Conservation (phyloP, 2,888 invertebrate species). For the Drosophila merina region DNA sequence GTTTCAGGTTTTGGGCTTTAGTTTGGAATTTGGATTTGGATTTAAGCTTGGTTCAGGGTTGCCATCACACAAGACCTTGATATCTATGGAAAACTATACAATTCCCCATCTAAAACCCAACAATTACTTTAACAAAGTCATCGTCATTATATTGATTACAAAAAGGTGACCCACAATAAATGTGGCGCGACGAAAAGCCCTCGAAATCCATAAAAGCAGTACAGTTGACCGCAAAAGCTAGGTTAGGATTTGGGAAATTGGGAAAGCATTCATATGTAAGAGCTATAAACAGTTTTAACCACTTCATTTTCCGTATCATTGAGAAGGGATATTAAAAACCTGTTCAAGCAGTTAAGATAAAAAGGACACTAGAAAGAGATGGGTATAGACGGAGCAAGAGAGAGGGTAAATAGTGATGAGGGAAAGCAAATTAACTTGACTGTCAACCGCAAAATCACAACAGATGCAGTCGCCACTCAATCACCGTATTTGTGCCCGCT, state of each 20-base stretch:
- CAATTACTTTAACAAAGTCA: not conserved
- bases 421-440: slow-evolving; percentile 68
- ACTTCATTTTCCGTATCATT: slow-evolving; percentile 74
- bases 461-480: slow-evolving; percentile 74
- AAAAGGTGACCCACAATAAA: not conserved
- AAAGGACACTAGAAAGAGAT: not conserved
- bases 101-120: not conserved
- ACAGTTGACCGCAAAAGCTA: slow-evolving; percentile 21
- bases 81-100: no score
- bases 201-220: not conserved
- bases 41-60: slow-evolving; percentile 4
- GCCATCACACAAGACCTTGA: no score
- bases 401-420: not conserved
- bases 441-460: slow-evolving; percentile 76
- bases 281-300: slow-evolving; percentile 59
- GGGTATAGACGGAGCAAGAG: not conserved
- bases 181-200: not conserved
- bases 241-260: not conserved
- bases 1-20: slow-evolving; percentile 9
- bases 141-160: not conserved
- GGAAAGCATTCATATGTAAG: slow-evolving; percentile 6
- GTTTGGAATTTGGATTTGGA: slow-evolving; percentile 29
- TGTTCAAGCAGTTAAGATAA: slow-evolving; percentile 43
- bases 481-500: slow-evolving; percentile 60
- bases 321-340: slow-evolving; percentile 65